Conservation (phyloP, 2,113 vertebrate species). For the Vidua macroura region DNA sequence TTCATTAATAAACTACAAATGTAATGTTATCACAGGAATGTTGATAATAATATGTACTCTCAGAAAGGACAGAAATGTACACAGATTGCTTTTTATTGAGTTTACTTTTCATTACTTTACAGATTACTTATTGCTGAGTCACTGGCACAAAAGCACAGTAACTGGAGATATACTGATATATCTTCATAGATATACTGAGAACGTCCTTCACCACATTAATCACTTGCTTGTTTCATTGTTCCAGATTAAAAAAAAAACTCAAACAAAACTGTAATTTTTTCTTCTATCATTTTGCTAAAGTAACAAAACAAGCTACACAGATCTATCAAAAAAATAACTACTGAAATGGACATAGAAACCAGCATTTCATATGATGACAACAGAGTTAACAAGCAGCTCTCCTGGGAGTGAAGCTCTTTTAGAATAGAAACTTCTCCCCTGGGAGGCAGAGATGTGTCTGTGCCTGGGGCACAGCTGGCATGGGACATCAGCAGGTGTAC, state of each 20-base stretch:
- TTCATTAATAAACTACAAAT: neutral
- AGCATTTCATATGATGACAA: neutral
- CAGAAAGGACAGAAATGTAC: neutral
- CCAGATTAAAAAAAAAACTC: neutral
- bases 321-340: neutral
- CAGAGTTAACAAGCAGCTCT: neutral
- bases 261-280: neutral
- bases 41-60: neutral
- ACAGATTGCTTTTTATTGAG: neutral
- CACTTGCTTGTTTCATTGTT: neutral
- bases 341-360: neutral
- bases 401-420: neutral
- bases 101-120: neutral
- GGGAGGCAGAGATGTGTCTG: neutral
- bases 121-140: neutral
- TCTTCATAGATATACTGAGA: neutral
- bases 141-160: neutral
- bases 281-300: neutral
- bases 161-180: neutral
- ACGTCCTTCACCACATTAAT: neutral
- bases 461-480: neutral
- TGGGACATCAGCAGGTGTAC: neutral
- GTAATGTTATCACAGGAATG: neutral
- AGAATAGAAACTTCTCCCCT: neutral
- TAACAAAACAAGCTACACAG: neutral